phyloP scores from a whole-genome alignment of 2,888 invertebrate species.

The Pasiphila rectangulata region DNA sequence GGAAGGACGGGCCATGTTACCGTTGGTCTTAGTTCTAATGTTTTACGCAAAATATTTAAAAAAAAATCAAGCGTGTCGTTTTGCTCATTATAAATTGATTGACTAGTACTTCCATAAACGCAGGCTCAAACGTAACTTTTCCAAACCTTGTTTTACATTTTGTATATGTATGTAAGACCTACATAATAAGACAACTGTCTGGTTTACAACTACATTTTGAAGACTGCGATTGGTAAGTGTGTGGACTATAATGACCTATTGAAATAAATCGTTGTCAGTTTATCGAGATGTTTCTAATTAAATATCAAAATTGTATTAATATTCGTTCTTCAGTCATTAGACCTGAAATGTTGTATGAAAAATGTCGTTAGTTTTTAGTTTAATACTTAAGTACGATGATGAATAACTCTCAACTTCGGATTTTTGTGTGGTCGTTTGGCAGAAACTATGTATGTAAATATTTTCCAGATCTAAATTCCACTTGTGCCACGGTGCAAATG shows the following conservation, averaged over 20 bases:
- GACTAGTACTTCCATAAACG: background rate
- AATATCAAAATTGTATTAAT: background rate
- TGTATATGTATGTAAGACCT: background rate
- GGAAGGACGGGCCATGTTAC: too few species aligned
- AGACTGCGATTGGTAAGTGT: constrained; percentile 15
- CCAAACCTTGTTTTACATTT: background rate
- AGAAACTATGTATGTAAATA: constrained; percentile 15
- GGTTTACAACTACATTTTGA: constrained; percentile 1
- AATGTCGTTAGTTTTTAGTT: background rate
- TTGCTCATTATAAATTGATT: background rate
- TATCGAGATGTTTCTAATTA: background rate
- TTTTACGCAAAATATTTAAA: too few species aligned
- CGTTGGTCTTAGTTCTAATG: too few species aligned
- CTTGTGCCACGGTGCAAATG: constrained; percentile 34
- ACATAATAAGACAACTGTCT: background rate
- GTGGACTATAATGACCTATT: background rate
- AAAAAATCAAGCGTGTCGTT: too few species aligned
- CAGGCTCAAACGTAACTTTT: background rate
- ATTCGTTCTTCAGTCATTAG: background rate
- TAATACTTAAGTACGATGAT: background rate
- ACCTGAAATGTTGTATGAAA: background rate
- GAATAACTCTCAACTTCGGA: background rate
- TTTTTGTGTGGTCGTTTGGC: constrained; percentile 4
- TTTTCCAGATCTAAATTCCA: constrained; percentile 25
- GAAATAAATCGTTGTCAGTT: constrained; percentile 1